phyloP scores from a whole-genome alignment of 2,888 invertebrate genomes.

The Tetheella fluctuosa region DNA sequence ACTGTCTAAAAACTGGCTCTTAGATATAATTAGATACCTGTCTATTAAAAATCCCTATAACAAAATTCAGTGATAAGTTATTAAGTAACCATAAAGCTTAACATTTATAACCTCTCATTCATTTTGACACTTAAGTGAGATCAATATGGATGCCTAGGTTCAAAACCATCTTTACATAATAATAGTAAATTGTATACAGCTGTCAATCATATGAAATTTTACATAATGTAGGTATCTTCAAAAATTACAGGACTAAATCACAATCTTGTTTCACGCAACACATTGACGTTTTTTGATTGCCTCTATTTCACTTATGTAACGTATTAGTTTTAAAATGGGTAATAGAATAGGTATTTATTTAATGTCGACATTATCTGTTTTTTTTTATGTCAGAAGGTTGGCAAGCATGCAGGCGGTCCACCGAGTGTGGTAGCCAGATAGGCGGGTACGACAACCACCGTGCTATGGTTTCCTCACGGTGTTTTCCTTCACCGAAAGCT shows the following conservation, averaged over 20 bases:
- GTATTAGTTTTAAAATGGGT: no score
- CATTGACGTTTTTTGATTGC: neutral
- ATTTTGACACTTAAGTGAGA: constrained; percentile 1
- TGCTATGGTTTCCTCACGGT: no score
- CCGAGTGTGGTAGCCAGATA: no score
- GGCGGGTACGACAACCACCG: no score
- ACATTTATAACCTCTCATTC: neutral
- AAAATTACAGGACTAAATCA: neutral
- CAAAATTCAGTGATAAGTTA: neutral
- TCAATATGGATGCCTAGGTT: neutral
- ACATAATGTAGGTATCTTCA: neutral
- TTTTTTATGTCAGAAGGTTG: no score
- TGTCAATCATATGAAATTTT: neutral
- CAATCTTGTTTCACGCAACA: neutral
- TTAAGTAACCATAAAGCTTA: neutral
- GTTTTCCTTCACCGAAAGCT: no score
- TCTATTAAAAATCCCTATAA: no score
- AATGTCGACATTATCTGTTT: no score
- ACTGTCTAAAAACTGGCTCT: no score
- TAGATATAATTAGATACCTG: no score
- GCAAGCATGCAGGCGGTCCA: no score
- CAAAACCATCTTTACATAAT: constrained; percentile 1
- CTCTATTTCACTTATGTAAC: neutral
- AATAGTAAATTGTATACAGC: neutral
- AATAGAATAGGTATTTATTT: no score